Conservation (phyloP, 2,888 invertebrate genomes). For the Microctonus hyperodae region DNA sequence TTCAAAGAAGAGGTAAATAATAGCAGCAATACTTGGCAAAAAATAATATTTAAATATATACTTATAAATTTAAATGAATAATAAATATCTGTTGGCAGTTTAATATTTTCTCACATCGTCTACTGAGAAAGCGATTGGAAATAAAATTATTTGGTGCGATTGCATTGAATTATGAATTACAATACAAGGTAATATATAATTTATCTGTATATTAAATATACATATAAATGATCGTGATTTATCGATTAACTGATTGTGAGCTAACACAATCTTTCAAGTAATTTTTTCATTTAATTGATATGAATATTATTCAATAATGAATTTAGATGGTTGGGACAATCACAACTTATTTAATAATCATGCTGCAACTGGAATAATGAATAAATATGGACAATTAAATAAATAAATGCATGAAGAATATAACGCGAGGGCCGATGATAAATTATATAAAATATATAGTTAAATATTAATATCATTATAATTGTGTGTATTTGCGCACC, state of each 20-base stretch:
- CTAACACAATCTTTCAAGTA: too few relatives aligned
- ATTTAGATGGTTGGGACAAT: constrained; percentile 27
- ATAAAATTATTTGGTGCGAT: constrained; percentile 35
- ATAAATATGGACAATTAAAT: neutral
- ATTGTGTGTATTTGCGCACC: neutral
- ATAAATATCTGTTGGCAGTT: constrained; percentile 21
- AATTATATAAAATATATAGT: neutral
- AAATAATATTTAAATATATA: neutral
- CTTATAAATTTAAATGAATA: neutral
- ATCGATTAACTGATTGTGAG: too few relatives aligned
- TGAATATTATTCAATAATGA: neutral
- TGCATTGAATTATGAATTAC: constrained; percentile 30
- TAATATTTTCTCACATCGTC: constrained; percentile 34
- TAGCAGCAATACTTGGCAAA: neutral
- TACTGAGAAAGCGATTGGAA: constrained; percentile 32
- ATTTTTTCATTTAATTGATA: neutral
- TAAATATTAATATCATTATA: neutral
- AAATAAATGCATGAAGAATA: too few relatives aligned
- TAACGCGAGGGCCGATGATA: too few relatives aligned
- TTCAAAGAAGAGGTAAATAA: constrained; percentile 28
- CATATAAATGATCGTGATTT: too few relatives aligned
- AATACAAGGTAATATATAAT: constrained; percentile 28
- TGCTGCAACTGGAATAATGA: constrained; percentile 37
- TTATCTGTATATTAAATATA: neutral
- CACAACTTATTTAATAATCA: constrained; percentile 34